Evolutionary conservation across 2,797 vertebrate species (phyloP), one percentile per base, ranked within the genome.

Genomic region (Pseudomugil tenellus): DNA sequence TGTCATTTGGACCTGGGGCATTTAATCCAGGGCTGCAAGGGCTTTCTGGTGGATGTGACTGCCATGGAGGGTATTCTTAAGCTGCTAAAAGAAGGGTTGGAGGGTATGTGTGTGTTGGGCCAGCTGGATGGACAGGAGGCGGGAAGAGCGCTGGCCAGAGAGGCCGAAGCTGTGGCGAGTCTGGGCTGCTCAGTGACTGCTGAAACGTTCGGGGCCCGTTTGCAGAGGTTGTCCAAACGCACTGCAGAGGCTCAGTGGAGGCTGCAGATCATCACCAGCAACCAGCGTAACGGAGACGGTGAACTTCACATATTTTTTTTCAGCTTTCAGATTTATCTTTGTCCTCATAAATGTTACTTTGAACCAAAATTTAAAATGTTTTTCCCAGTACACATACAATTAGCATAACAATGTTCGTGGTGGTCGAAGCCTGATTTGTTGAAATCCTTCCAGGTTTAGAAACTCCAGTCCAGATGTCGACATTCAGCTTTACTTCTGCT

Each of bases 241-340:
- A 95, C 96, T 4, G 96, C 96, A 4, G 98, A 99, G 91, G 96
- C 97, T 74, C 96, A 96, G 58, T 99, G 98, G 98, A 93, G 98
- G 81, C 95, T 96, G 78, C 98, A 96, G 82, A 95, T 99, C 84
- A 94, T 98, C 79, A 95, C 90, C 81, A 97, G 95, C 84, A 98
- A 98, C 87, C 95, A 89, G 62, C 53, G 62, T 61, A 66, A 55
- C 2, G 67, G 70, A 35, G 81, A 34, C 4, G 84, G 92, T 94
- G 74, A 92, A 41, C 28, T 48, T 0, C 70, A 26, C 4, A 6
- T 13, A 6, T 23, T 4, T 17, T 21, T 2, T 10, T 31, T 35
- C 10, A 23, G n/a, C 29, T 37, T 32, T 11, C 2, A 5, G 6
- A 5, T 21, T 43, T 1, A 26, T 49, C 23, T 49, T 49, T 25